A percentile compares a stretch with the other conserved stretches of the same genome.
Evolutionary conservation across 2,888 invertebrate genomes (phyloP).

Genomic region (Bugula neritina): DNA sequence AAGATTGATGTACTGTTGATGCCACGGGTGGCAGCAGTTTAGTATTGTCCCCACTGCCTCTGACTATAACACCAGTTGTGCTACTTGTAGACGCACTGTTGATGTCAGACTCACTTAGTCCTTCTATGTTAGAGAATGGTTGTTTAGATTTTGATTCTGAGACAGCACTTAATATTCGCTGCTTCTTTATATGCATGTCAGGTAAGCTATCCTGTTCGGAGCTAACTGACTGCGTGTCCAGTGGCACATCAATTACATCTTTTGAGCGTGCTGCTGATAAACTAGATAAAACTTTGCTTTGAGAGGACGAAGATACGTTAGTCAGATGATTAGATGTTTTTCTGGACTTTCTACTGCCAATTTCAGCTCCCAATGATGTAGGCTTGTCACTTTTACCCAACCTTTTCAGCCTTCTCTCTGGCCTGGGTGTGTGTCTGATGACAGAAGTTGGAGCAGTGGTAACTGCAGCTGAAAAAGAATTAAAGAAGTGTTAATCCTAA

Average conservation of each 20-base stretch:
- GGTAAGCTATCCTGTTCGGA: neutral
- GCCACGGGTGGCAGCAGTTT: neutral
- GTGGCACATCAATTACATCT: neutral
- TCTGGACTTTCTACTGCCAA: neutral
- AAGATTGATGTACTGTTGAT: neutral
- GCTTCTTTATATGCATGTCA: conserved; percentile 23
- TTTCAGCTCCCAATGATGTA: neutral
- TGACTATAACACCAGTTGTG: neutral
- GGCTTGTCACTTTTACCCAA: neutral
- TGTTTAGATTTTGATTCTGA: neutral
- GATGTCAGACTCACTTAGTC: neutral
- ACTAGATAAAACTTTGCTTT: too few species aligned
- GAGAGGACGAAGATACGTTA: neutral
- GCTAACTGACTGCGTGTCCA: neutral
- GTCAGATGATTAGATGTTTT: neutral
- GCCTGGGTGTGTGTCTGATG: neutral
- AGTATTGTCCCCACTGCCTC: neutral
- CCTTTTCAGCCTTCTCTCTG: neutral
- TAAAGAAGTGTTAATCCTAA: too few species aligned
- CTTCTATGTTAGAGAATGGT: neutral
- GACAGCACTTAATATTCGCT: conserved; percentile 12
- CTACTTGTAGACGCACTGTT: neutral
- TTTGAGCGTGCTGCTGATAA: neutral
- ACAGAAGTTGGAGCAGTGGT: neutral
- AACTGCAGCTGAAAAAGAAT: neutral